These are phyloP conservation scores for Planiliza haematocheilus DNA, from an alignment of 2,113 vertebrate species.

Conservation along the genomic window DNA sequence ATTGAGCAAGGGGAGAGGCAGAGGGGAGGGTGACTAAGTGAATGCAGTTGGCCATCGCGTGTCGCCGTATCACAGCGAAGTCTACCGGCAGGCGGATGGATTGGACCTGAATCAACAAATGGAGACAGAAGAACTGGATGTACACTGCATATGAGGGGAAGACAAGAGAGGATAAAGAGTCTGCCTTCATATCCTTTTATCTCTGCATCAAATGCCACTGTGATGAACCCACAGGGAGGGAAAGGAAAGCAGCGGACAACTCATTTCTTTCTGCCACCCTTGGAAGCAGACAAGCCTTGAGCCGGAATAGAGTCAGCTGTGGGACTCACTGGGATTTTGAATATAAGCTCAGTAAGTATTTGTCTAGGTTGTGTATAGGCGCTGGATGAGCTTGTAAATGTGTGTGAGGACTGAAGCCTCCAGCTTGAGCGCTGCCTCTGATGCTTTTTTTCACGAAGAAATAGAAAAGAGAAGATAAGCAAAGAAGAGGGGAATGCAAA, in stretches of 20 bases:
- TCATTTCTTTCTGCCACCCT: constrained; percentile 60
- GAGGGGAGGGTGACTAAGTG: constrained; percentile 81
- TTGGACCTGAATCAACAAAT: constrained; percentile 75
- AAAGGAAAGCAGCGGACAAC: constrained; percentile 58
- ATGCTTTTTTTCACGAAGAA: constrained; percentile 63
- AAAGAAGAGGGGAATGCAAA: constrained; percentile 49
- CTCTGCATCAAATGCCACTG: constrained; percentile 66
- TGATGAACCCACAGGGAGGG: constrained; percentile 56
- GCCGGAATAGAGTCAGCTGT: constrained; percentile 50
- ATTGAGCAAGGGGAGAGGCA: constrained; percentile 77
- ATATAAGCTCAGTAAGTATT: constrained; percentile 70
- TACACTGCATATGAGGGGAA: constrained; percentile 40
- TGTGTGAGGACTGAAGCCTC: constrained; percentile 35
- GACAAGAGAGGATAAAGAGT: constrained; percentile 30
- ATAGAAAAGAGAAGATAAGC: constrained; percentile 35
- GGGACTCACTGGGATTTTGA: constrained; percentile 64
- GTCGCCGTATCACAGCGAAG: constrained; percentile 77
- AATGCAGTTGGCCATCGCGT: constrained; percentile 80
- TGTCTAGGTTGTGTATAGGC: constrained; percentile 39
- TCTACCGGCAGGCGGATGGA: constrained; percentile 65
- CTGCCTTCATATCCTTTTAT: constrained; percentile 60
- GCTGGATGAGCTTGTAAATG: constrained; percentile 26
- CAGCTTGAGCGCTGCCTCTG: constrained; percentile 49
- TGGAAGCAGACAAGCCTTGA: constrained; percentile 49
- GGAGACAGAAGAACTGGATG: constrained; percentile 64